Evolutionary conservation across 1,140 invertebrate genomes (phyloP), one percentile per base, ranked within the genome.

Genomic region (Drosophila sturtevanti): DNA sequence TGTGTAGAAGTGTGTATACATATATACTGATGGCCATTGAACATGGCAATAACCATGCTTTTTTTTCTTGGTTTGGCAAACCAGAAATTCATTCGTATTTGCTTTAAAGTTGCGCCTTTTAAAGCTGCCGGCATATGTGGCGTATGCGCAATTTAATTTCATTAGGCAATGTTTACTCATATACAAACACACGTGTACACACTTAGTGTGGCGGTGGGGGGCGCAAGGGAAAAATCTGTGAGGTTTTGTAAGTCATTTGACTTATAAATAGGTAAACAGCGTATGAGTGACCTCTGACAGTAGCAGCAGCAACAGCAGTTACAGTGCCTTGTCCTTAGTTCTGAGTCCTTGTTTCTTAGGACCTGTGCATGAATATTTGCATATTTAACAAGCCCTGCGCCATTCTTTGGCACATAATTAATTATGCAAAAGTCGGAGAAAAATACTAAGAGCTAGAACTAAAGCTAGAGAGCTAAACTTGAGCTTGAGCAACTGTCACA

Each of bases 351-450:
- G 41, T 44, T 52, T 68, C 37, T 48, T 63, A 31, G 52, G 44
- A 48, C 61, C 59, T 73, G 58, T 72, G 68, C 56, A 72, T 74
- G 37, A 65, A 72, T 89, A 87, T 87, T 87, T 87, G 84, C 82
- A 87, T 87, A 87, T 82, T 79, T 87, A 87, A 87, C 82, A 79
- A 87, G 79, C 72, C 58, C 79, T 78, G 69, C 81, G 76, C 66
- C 66, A 63, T 66, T 68, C 79, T 67, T 66, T 72, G 82, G 79
- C 82, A 82, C 84, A 82, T 87, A 89, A 87, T 87, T 87, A 87
- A 87, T 89, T 87, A 87, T 87, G 82, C 82, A 87, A 87, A 82
- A 79, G 82, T 74, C 76, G 71, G 56, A 68, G 75, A 56, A 63
- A 71, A 78, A 71, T 34, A 21, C 35, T 22, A 9, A 21, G 31